Conservation (phyloP, 2,113 vertebrate genomes). For the Phocoena sinus region DNA sequence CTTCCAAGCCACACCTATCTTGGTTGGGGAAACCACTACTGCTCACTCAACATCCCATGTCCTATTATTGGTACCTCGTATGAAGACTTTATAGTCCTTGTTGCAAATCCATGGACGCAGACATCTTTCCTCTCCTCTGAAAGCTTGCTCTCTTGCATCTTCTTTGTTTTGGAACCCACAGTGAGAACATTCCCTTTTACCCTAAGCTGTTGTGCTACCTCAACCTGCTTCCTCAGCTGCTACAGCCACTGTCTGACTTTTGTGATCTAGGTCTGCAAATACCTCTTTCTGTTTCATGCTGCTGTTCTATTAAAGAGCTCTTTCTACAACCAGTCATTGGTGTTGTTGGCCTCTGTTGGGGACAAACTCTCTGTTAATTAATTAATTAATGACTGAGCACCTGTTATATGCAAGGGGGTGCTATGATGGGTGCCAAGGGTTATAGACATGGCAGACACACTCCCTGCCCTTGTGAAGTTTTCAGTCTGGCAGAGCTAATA, state of each 20-base stretch:
- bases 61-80: background rate
- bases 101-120: background rate
- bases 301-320: background rate
- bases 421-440: background rate
- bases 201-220: background rate
- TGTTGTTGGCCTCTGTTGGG: background rate
- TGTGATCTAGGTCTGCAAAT: background rate
- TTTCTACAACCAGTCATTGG: background rate
- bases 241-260: background rate
- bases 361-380: background rate
- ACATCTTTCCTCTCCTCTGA: background rate
- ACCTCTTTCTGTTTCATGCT: background rate
- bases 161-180: background rate
- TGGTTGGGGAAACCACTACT: background rate
- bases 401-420: background rate
- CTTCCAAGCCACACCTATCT: background rate
- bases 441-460: background rate
- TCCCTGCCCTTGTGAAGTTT: background rate
- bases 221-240: background rate
- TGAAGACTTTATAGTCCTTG: background rate
- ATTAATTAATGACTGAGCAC: background rate
- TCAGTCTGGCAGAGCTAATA: background rate
- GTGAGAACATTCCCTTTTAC: background rate
- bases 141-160: background rate
- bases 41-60: background rate